phyloP scores from a whole-genome alignment of 2,888 invertebrate species.

The Metallyticus violacea region DNA sequence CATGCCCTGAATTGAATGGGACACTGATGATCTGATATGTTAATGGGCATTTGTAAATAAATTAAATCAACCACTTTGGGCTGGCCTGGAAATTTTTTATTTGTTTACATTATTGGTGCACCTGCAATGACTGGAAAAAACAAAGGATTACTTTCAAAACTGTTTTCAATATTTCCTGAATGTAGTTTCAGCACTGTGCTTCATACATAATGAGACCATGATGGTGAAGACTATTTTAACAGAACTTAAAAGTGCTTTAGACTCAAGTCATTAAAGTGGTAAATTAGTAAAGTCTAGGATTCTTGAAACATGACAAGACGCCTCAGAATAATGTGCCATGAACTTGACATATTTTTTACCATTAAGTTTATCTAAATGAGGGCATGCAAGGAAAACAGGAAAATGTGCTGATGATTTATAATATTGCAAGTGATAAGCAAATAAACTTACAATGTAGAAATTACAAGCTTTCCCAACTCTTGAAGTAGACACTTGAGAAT shows the following conservation, averaged over 20 bases:
- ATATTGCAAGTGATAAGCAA: too few species aligned
- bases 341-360: background rate
- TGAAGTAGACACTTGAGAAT: too few species aligned
- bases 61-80: too few species aligned
- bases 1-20: too few species aligned
- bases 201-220: background rate
- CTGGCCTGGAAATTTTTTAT: background rate
- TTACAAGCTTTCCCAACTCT: too few species aligned
- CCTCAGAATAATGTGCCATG: background rate
- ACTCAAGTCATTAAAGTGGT: background rate
- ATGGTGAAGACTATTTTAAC: background rate
- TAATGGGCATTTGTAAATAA: too few species aligned
- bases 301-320: background rate
- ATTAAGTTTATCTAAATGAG: background rate
- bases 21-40: too few species aligned
- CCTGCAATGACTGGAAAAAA: background rate
- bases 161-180: background rate
- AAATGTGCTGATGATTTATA: too few species aligned
- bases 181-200: background rate
- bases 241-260: background rate
- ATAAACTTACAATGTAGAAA: too few species aligned
- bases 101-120: background rate
- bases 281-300: background rate
- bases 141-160: background rate
- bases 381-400: background rate